phyloP scores from a whole-genome alignment of 37 sponge, comb jelly and placozoan genomes.

The Ianthella basta region DNA sequence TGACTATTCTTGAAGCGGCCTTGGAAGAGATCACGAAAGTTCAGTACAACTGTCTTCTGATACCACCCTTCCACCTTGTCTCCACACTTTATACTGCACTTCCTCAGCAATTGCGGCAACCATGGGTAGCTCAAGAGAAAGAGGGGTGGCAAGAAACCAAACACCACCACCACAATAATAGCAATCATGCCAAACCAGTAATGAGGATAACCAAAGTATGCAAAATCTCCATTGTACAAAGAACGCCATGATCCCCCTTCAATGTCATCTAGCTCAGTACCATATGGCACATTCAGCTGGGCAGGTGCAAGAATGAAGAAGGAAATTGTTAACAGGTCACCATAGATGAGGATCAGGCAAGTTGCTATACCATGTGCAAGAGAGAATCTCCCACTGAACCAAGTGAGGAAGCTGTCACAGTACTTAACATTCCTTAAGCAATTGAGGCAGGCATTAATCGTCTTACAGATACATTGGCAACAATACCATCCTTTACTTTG shows the following conservation, averaged over 20 bases:
- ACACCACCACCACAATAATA: not conserved
- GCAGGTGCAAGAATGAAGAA: not conserved
- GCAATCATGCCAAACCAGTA: not conserved
- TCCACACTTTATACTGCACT: not conserved
- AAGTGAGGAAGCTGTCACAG: too few relatives aligned
- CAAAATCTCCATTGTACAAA: slow-evolving; percentile 1
- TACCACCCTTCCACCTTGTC: not conserved
- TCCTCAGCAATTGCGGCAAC: not conserved
- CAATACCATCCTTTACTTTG: not conserved
- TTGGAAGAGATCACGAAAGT: not conserved
- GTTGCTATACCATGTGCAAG: not conserved
- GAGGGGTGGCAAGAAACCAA: not conserved
- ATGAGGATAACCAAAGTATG: not conserved
- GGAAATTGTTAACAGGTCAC: not conserved
- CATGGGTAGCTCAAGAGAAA: slow-evolving; percentile 6
- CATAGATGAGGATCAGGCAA: not conserved
- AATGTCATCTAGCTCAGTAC: not conserved
- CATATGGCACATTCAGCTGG: not conserved
- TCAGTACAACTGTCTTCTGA: not conserved
- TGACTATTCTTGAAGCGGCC: not conserved
- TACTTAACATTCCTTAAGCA: too few relatives aligned
- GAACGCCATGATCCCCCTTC: not conserved
- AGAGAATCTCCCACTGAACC: too few relatives aligned
- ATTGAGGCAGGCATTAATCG: too few relatives aligned
- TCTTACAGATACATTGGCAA: too few relatives aligned